Evolutionary conservation across 2,888 invertebrate species (phyloP).

Genomic region (Parnassius orleans): DNA sequence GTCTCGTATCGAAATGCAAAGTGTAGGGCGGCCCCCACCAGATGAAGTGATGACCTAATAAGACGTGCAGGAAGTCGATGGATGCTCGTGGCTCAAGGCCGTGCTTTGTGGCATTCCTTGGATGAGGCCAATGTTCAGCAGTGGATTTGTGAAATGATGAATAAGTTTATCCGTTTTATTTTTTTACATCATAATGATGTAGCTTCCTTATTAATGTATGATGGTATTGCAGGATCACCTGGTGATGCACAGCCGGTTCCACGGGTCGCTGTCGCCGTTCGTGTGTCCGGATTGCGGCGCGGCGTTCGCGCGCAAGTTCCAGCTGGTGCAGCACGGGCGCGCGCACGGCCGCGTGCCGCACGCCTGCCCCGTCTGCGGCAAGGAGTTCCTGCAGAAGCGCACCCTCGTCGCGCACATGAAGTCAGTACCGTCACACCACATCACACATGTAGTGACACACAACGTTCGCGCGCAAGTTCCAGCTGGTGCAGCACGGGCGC

Average conservation of each 20-base stretch:
- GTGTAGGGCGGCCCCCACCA: no score
- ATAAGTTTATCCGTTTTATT: background rate
- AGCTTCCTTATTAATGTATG: no score
- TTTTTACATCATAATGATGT: no score
- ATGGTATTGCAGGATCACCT: conserved; percentile 74
- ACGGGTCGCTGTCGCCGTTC: conserved; percentile 97
- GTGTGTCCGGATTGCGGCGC: conserved; percentile 94
- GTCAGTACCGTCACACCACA: background rate
- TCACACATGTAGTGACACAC: conserved; percentile 49
- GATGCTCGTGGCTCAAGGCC: no score
- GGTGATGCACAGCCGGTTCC: conserved; percentile 94
- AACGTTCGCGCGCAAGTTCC: conserved; percentile 92
- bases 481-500: conserved; percentile 92
- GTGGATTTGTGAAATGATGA: no score
- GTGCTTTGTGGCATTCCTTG: no score
- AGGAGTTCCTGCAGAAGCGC: conserved; percentile 90
- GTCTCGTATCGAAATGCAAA: no score
- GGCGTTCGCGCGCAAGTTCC: conserved; percentile 92
- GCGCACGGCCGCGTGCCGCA: conserved; percentile 91
- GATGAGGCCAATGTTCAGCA: no score
- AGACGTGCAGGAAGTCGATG: no score
- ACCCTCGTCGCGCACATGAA: background rate
- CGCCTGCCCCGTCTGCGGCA: conserved; percentile 83
- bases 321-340: conserved; percentile 90
- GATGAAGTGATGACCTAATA: no score